These are phyloP conservation scores for Porites australiensis DNA, from an alignment of 64 coral and sea anemone genomes.

Conservation along the genomic window DNA sequence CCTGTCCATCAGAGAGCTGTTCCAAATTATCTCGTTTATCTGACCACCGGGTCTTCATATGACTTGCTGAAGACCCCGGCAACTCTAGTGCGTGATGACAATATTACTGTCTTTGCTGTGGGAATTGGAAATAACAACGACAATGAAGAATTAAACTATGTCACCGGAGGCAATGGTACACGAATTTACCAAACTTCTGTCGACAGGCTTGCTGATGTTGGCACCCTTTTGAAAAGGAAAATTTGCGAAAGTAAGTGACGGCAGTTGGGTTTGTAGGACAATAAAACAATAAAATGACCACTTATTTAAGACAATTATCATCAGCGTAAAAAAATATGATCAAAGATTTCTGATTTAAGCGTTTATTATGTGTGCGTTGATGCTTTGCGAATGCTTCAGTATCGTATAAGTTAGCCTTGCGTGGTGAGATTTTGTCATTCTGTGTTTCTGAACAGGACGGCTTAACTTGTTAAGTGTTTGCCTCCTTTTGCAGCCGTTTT, in stretches of 20 bases:
- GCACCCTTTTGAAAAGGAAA: background rate
- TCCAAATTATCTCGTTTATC: background rate
- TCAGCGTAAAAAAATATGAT: too few species aligned
- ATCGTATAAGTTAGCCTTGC: too few species aligned
- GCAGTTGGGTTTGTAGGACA: too few species aligned
- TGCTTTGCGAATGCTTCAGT: too few species aligned
- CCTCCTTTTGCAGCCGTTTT: too few species aligned
- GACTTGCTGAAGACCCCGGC: background rate
- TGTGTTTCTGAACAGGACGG: too few species aligned
- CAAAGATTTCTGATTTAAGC: too few species aligned
- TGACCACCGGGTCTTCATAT: background rate
- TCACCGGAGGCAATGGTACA: background rate
- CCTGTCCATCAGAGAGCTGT: background rate
- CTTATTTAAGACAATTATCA: too few species aligned
- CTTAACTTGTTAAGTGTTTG: too few species aligned
- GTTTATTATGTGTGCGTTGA: too few species aligned
- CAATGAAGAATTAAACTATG: background rate
- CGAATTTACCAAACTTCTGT: background rate
- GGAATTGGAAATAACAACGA: background rate
- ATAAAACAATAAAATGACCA: too few species aligned
- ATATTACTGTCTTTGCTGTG: background rate
- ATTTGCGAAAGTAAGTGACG: background rate
- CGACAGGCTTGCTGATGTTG: background rate
- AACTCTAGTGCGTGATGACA: background rate
- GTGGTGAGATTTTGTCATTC: too few species aligned